Evolutionary conservation across 1,140 invertebrate species (phyloP).

Genomic region (Drosophila malerkotliana): DNA sequence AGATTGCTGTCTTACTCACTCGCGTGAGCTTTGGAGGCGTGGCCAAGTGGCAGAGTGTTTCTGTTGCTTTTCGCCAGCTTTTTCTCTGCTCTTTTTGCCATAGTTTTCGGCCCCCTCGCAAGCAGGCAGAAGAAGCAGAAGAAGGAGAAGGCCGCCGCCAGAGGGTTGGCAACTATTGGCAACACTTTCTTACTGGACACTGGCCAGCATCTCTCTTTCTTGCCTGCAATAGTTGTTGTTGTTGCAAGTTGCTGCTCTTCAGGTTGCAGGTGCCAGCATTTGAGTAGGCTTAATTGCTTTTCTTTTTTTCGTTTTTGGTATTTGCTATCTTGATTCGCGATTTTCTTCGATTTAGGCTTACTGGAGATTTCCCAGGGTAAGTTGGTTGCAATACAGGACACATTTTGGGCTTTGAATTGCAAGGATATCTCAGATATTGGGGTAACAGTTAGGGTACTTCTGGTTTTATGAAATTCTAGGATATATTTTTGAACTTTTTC

Average conservation of each 20-base stretch:
- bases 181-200: conserved; percentile 76
- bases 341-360: conserved; percentile 31
- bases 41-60: conserved; percentile 56
- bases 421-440: background rate
- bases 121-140: conserved; percentile 68
- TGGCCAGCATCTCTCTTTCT: conserved; percentile 63
- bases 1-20: conserved; percentile 68
- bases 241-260: conserved; percentile 26
- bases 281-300: conserved; percentile 23
- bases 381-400: background rate
- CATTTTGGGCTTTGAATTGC: background rate
- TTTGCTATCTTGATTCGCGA: conserved; percentile 42
- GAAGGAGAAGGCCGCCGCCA: conserved; percentile 33
- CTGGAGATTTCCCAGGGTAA: background rate
- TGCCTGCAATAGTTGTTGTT: conserved; percentile 14
- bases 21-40: conserved; percentile 57
- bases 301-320: conserved; percentile 18
- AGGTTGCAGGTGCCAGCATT: conserved; percentile 28
- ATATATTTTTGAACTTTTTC: too few relatives aligned
- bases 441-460: too few relatives aligned
- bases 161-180: conserved; percentile 69
- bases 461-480: too few relatives aligned
- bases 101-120: conserved; percentile 56
- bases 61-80: conserved; percentile 42
- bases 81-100: conserved; percentile 72